Percentiles rank a stretch among this genome's conserved stretches.
Conservation (phyloP, 2,888 invertebrate species). For the Apamea monoglypha region DNA sequence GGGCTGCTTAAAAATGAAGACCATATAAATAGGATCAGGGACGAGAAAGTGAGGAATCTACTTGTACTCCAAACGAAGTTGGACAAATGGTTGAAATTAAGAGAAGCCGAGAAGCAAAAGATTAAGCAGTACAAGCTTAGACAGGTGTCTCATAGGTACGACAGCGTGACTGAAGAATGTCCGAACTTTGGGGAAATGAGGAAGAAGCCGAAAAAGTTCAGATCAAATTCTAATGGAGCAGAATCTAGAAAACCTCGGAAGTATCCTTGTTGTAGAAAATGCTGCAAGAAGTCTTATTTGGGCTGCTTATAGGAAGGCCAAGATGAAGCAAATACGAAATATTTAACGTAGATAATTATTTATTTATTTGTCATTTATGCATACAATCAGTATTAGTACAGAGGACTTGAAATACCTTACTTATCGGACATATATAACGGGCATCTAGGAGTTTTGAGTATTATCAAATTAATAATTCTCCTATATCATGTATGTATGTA, state of each 20-base stretch:
- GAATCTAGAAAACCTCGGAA: background rate
- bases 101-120: slow-evolving; percentile 27
- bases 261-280: slow-evolving; percentile 55
- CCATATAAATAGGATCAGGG: background rate
- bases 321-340: background rate
- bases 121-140: slow-evolving; percentile 16
- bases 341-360: background rate
- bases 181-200: slow-evolving; percentile 33
- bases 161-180: slow-evolving; percentile 21
- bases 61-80: slow-evolving; percentile 28
- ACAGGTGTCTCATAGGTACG: background rate
- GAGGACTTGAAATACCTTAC: background rate
- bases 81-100: slow-evolving; percentile 39
- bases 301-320: slow-evolving; percentile 39
- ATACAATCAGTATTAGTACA: background rate
- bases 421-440: background rate
- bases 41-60: slow-evolving; percentile 17
- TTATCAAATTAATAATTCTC: background rate
- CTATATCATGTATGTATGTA: background rate
- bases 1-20: background rate
- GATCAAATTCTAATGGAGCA: background rate
- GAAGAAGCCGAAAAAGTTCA: background rate
- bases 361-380: background rate
- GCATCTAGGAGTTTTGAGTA: background rate
- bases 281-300: slow-evolving; percentile 49